These are phyloP conservation scores for Cyclargus thomasi DNA, from an alignment of 1,140 invertebrate species.

Conservation along the genomic window DNA sequence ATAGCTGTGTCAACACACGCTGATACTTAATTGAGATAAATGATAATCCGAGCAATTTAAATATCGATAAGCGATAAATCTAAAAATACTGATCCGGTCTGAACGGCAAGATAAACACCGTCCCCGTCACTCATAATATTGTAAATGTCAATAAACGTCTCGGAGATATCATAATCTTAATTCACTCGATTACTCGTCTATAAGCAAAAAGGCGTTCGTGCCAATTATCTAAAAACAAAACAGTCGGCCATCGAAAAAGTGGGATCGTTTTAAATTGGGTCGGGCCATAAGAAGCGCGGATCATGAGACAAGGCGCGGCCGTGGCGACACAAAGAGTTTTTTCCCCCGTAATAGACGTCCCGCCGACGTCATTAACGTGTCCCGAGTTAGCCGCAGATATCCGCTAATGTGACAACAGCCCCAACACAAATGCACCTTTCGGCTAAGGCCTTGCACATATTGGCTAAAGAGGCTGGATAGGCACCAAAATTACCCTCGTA, in stretches of 20 bases:
- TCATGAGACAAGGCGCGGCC: constrained; percentile 23
- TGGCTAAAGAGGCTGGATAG: not conserved
- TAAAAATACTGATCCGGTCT: too few relatives aligned
- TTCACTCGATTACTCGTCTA: not conserved
- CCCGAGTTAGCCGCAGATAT: constrained; percentile 63
- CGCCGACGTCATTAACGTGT: constrained; percentile 70
- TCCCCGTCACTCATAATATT: too few relatives aligned
- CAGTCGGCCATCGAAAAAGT: not conserved
- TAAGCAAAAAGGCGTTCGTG: not conserved
- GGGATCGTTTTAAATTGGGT: constrained; percentile 11
- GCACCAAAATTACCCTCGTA: too few relatives aligned
- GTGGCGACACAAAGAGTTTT: constrained; percentile 54
- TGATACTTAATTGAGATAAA: too few relatives aligned
- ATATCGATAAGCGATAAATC: too few relatives aligned
- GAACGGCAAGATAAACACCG: too few relatives aligned
- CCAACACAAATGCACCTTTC: constrained; percentile 68
- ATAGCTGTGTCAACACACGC: too few relatives aligned
- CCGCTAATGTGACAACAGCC: constrained; percentile 73
- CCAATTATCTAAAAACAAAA: constrained; percentile 8
- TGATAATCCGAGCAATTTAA: too few relatives aligned
- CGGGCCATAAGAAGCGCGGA: not conserved
- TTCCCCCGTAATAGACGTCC: constrained; percentile 54
- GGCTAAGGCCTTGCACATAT: constrained; percentile 46
- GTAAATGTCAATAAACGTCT: too few relatives aligned
- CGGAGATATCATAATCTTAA: not conserved